These are phyloP conservation scores for Chloroclysta siterata DNA, from an alignment of 2,888 invertebrate species.

Conservation along the genomic window DNA sequence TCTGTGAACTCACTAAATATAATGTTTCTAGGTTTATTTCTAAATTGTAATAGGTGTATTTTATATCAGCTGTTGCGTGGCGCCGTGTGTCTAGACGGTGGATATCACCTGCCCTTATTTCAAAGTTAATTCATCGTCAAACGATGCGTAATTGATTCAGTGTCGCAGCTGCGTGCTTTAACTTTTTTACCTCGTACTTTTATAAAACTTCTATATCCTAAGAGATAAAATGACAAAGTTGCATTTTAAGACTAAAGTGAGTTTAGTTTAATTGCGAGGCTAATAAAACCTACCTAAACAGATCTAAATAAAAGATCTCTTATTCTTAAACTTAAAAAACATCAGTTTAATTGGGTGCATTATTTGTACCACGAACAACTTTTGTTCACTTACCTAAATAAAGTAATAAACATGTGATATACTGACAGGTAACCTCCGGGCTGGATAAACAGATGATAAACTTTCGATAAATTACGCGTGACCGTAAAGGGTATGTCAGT, in stretches of 20 bases:
- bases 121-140: slow-evolving; percentile 48
- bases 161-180: slow-evolving; percentile 46
- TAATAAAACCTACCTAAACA: background rate
- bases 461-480: slow-evolving; percentile 32
- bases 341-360: background rate
- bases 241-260: background rate
- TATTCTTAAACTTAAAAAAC: background rate
- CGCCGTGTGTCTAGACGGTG: slow-evolving; percentile 47
- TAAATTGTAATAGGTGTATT: slow-evolving; percentile 38
- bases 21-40: slow-evolving; percentile 24
- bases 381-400: slow-evolving; percentile 38
- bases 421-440: slow-evolving; percentile 31
- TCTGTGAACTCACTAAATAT: slow-evolving; percentile 57
- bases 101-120: slow-evolving; percentile 51
- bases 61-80: slow-evolving; percentile 50
- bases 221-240: slow-evolving; percentile 16
- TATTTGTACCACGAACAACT: slow-evolving; percentile 21
- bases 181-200: slow-evolving; percentile 24
- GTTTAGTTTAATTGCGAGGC: background rate
- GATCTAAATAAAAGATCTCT: background rate
- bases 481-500: slow-evolving; percentile 13
- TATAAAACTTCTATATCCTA: slow-evolving; percentile 25
- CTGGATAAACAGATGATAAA: slow-evolving; percentile 39
- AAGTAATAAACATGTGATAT: slow-evolving; percentile 34
- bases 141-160: slow-evolving; percentile 50